Percentiles rank a stretch among this genome's conserved stretches.
Conservation (phyloP, 1,140 invertebrate species). For the Formica selysi region DNA sequence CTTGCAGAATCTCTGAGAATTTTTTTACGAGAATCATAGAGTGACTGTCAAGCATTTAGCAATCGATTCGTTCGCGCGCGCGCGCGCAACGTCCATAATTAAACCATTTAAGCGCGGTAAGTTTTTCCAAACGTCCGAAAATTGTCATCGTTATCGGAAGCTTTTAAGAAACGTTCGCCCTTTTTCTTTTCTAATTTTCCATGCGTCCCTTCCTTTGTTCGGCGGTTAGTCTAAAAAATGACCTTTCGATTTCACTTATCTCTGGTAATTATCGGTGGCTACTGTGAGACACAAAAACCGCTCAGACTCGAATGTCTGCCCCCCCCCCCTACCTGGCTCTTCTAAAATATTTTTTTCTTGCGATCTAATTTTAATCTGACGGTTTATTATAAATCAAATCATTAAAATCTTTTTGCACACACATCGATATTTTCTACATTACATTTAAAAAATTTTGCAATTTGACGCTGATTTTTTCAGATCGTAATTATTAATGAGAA, state of each 20-base stretch:
- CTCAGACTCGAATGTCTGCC: background rate
- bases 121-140: background rate
- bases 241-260: conserved; percentile 44
- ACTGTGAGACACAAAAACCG: conserved; percentile 15
- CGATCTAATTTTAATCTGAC: background rate
- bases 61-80: background rate
- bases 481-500: background rate
- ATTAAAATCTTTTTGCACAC: no score
- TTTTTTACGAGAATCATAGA: background rate
- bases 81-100: background rate
- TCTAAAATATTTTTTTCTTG: background rate
- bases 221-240: background rate
- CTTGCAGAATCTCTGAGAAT: background rate
- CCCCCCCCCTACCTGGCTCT: background rate
- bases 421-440: no score
- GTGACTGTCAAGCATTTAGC: background rate
- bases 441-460: no score
- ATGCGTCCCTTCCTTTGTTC: background rate
- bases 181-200: conserved; percentile 18
- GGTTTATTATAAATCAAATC: no score
- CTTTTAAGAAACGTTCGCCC: background rate
- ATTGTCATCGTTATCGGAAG: conserved; percentile 1
- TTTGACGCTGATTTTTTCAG: background rate
- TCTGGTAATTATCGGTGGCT: conserved; percentile 60
- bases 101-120: background rate